Evolutionary conservation across 2,113 vertebrate species (phyloP).

Genomic region (Daboia siamensis): DNA sequence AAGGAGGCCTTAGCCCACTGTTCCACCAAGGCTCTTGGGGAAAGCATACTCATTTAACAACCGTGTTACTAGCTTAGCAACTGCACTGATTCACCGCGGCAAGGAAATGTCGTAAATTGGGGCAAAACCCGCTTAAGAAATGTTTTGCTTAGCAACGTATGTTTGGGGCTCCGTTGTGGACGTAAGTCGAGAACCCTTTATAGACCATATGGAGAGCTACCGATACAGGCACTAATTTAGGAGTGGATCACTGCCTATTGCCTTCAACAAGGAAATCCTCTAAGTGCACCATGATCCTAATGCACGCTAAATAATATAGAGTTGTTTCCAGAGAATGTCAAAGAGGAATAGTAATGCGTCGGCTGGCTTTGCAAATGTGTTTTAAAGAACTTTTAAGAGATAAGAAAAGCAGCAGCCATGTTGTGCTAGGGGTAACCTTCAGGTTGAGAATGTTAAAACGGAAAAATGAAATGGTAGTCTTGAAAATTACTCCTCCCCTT

Average conservation of each 20-base stretch:
- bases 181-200: no score
- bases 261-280: neutral
- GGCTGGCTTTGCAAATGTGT: neutral
- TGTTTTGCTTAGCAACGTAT: no score
- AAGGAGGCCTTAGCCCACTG: no score
- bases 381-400: neutral
- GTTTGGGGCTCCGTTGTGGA: no score
- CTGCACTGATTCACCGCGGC: no score
- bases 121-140: no score
- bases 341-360: neutral
- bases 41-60: no score
- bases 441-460: neutral
- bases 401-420: no score
- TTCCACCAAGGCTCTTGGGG: no score
- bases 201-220: neutral
- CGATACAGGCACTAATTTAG: neutral
- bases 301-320: neutral
- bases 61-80: no score
- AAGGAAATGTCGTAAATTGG: no score
- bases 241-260: neutral
- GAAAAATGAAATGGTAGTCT: neutral
- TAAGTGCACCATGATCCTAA: neutral
- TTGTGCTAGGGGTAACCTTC: neutral
- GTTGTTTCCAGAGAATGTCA: neutral
- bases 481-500: no score